Base-by-base conservation (phyloP, 2,888 invertebrate genomes). In the Piscicola geometra region DNA sequence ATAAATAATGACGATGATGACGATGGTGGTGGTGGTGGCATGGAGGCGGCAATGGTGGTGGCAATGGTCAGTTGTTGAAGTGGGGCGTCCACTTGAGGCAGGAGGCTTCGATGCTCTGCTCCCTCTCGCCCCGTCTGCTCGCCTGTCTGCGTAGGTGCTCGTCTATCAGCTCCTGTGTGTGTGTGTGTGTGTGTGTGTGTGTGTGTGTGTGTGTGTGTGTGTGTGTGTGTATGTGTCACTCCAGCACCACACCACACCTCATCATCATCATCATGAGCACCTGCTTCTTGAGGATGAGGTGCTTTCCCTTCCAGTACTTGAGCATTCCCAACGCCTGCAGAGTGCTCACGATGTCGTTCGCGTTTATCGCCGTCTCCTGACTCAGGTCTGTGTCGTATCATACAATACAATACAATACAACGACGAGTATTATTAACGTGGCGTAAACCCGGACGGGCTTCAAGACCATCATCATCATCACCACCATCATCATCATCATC, bases 221-320 rank as follows among this genome's bases (percentile, higher is more conserved):
- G 15, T 50, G 15, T 50, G 15, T 50, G 9, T 35, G 33, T 32
- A 69, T 33, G 15, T 32, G 12, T 9, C 15, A 15, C 50, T 71
- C 50, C 21, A 18, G 5, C 15, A 15, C 52, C 41, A 71, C 25
- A n/a, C 25, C 52, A 50, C 50, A 56, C 9, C 12, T 52, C 5
- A 18, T 35, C n/a, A 50, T 12, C 52, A 47, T n/a, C n/a, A n/a
- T n/a, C n/a, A 21, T 56, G 12, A 1, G 15, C 30, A 52, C 52
- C 90, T 93, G 92, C 87, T 93, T 93, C 86, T 94, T 95, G 75
- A 97, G 88, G 72, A 97, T 93, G 81, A 97, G 92, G 87, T 97
- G 97, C 86, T 95, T 94, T 78, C 96, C 96, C 87, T 97, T 97
- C 96, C 97, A 98, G 86, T 98, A 98, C 86, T 98, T 97, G 90